These are phyloP conservation scores for Helicoverpa zea DNA, from an alignment of 1,140 invertebrate genomes.

Conservation along the genomic window DNA sequence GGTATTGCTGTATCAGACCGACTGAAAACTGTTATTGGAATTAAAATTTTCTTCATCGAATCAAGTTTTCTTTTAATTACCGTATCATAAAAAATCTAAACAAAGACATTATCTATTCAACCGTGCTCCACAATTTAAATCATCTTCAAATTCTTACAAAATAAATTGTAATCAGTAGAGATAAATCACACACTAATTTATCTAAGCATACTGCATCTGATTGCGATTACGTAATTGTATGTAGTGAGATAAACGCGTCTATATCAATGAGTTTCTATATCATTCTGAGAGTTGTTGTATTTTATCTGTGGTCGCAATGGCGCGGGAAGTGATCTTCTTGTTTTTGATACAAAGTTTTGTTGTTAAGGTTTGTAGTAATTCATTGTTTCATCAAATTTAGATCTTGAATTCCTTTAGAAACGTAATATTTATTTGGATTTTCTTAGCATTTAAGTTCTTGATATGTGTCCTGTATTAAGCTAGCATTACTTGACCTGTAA, in stretches of 20 bases:
- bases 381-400: not conserved
- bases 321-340: not conserved
- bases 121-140: not conserved
- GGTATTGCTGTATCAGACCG: too few relatives aligned
- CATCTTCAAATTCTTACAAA: not conserved
- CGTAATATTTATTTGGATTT: too few relatives aligned
- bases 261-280: constrained; percentile 7
- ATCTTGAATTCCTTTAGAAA: not conserved
- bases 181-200: constrained; percentile 15
- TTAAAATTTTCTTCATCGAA: too few relatives aligned
- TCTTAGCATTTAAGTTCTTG: too few relatives aligned
- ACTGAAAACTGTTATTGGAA: too few relatives aligned
- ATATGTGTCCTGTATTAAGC: too few relatives aligned
- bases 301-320: constrained; percentile 13
- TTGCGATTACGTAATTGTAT: not conserved
- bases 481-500: too few relatives aligned
- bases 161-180: not conserved
- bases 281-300: too few relatives aligned
- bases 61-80: too few relatives aligned
- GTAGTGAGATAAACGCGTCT: not conserved
- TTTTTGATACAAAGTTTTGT: constrained; percentile 10
- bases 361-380: not conserved
- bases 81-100: too few relatives aligned
- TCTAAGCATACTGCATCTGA: not conserved
- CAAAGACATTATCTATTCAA: too few relatives aligned